These are phyloP conservation scores for Poicephalus gulielmi DNA, from an alignment of 2,113 vertebrate species.

Conservation along the genomic window DNA sequence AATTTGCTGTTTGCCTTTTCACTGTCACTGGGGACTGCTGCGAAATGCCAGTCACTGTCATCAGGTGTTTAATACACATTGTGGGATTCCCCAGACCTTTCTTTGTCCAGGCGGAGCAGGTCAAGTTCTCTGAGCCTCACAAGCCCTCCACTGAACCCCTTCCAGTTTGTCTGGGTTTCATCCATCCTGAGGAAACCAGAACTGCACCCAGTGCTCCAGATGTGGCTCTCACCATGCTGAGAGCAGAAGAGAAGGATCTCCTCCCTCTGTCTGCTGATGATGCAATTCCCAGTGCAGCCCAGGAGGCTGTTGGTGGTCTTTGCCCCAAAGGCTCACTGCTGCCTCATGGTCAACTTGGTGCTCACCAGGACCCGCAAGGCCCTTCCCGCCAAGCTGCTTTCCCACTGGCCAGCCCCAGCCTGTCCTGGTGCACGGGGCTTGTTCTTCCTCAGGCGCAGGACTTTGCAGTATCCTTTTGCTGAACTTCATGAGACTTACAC, in stretches of 20 bases:
- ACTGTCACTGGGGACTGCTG: background rate
- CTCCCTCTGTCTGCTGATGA: background rate
- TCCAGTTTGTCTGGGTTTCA: background rate
- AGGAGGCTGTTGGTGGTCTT: background rate
- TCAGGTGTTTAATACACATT: background rate
- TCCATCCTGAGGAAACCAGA: background rate
- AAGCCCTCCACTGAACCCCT: background rate
- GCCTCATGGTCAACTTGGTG: background rate
- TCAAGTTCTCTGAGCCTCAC: background rate
- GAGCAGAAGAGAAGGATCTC: background rate
- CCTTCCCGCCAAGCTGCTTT: background rate
- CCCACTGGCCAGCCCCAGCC: background rate
- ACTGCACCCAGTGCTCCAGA: background rate
- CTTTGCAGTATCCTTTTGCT: background rate
- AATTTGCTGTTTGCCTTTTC: background rate
- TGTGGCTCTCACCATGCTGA: background rate
- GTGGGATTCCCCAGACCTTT: background rate
- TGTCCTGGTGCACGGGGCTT: background rate
- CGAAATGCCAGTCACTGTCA: background rate
- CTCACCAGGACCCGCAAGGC: background rate
- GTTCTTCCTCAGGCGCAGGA: background rate
- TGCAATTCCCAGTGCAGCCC: background rate
- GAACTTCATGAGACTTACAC: background rate
- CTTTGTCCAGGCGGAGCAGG: background rate
- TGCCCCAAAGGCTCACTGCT: rapidly evolving